phyloP scores from a whole-genome alignment of 2,797 vertebrate genomes.

The Neosalanx taihuensis region DNA sequence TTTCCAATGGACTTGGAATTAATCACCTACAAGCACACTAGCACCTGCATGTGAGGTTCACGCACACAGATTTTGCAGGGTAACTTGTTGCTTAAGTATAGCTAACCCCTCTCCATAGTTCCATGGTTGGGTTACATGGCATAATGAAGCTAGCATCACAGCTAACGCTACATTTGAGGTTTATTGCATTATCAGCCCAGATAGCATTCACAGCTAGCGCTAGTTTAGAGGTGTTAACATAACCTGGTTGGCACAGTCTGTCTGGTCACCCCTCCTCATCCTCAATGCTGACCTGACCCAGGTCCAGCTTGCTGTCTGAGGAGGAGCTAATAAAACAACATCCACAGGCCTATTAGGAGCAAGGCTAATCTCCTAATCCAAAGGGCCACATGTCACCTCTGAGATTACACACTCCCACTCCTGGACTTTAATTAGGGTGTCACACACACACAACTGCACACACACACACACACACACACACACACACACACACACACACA shows the following conservation, averaged over 20 bases:
- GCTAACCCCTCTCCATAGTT: no score
- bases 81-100: slow-evolving; percentile 30
- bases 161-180: not conserved
- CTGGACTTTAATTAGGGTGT: slow-evolving; percentile 69
- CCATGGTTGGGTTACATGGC: no score
- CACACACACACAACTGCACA: slow-evolving; percentile 1
- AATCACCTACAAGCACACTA: slow-evolving; percentile 5
- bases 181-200: not conserved
- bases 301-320: slow-evolving; percentile 27
- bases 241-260: not conserved
- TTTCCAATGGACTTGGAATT: slow-evolving; percentile 57
- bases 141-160: not conserved
- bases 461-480: slow-evolving; percentile 10
- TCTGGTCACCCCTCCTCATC: not conserved
- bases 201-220: not conserved
- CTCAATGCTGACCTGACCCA: not conserved
- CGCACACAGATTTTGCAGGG: slow-evolving; percentile 34
- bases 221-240: not conserved
- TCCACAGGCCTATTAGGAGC: slow-evolving; percentile 72
- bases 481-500: slow-evolving; percentile 2
- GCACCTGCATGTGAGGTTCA: slow-evolving; percentile 17
- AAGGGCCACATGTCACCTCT: slow-evolving; percentile 78
- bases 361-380: slow-evolving; percentile 77
- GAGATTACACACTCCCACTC: slow-evolving; percentile 76
- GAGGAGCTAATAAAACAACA: slow-evolving; percentile 67